phyloP scores from a whole-genome alignment of 1,140 invertebrate genomes.

The Zaprionus ornatus region DNA sequence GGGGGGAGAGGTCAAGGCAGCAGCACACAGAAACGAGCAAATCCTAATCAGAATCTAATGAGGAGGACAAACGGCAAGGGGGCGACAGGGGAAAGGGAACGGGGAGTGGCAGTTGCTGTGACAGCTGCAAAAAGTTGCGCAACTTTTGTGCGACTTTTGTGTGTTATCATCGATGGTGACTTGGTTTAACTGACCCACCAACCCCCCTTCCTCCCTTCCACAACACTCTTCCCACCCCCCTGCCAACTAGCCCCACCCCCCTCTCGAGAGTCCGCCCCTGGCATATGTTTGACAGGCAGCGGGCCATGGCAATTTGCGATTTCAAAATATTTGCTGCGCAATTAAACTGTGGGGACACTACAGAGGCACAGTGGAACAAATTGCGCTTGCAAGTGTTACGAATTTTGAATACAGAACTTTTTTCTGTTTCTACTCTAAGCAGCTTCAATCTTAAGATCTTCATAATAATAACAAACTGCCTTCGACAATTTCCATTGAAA shows the following conservation, averaged over 20 bases:
- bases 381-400: not conserved
- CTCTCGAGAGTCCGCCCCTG: not conserved
- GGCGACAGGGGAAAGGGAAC: no score
- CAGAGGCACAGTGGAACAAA: constrained; percentile 22
- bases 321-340: constrained; percentile 45
- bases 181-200: not conserved
- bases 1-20: constrained; percentile 9
- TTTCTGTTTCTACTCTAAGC: not conserved
- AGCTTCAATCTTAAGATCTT: not conserved
- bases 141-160: constrained; percentile 38
- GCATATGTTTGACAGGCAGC: constrained; percentile 14
- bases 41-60: constrained; percentile 62
- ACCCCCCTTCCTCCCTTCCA: not conserved
- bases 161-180: constrained; percentile 34
- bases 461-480: not conserved
- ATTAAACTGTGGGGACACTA: constrained; percentile 38
- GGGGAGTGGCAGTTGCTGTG: constrained; percentile 8
- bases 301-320: constrained; percentile 31
- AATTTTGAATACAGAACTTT: not conserved
- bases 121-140: constrained; percentile 41
- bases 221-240: not conserved
- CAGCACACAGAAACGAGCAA: constrained; percentile 6
- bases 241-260: no score
- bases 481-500: not conserved
- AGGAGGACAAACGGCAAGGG: not conserved